Base-by-base conservation (phyloP, 2,888 invertebrate species). In the Nemotelus pantherinus region DNA sequence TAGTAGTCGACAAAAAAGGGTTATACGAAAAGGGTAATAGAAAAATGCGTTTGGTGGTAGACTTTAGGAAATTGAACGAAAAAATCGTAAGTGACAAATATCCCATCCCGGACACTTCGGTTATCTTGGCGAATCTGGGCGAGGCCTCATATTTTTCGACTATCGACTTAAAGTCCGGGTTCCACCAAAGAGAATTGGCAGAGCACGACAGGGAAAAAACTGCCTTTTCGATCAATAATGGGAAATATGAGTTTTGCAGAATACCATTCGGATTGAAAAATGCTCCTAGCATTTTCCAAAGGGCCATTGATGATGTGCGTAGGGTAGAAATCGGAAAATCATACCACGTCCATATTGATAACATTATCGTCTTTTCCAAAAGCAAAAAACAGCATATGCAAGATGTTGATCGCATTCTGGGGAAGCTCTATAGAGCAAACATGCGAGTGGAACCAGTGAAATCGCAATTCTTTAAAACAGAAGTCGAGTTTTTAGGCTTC, bases 311-410 rank as follows among this genome's bases (percentile, higher is more conserved):
- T 25, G 25, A 25, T 10, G 53, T 53, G 6, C 53, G 6, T 53
- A 6, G 53, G 10, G 53, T 7, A 53, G 10, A 53, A 53, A 53
- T 7, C 10, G 53, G 53, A 7, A 53, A 53, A 53, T 53, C 25
- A 25, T 53, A 10, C 53, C 53, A 53, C 53, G 53, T 53, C 53
- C 53, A 53, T 53, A 53, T 53, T 53, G 53, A 53, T 53, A 53
- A 53, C 10, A 10, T 53, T 10, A 53, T 53, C 53, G 7, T 53
- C 10, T 53, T 53, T 53, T 53, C 6, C 10, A 53, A 53, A 53
- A 7, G 25, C 10, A 7, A 53, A 53, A 7, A 6, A 53, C 53
- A 53, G 1, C 53, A 53, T 53, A 10, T 10, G 6, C 1, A 10
- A 7, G 53, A 53, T 10, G 10, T 53, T 7, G 10, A 53, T 7